Conservation (phyloP, 2,888 invertebrate species). For the Drosophila acutilabella region DNA sequence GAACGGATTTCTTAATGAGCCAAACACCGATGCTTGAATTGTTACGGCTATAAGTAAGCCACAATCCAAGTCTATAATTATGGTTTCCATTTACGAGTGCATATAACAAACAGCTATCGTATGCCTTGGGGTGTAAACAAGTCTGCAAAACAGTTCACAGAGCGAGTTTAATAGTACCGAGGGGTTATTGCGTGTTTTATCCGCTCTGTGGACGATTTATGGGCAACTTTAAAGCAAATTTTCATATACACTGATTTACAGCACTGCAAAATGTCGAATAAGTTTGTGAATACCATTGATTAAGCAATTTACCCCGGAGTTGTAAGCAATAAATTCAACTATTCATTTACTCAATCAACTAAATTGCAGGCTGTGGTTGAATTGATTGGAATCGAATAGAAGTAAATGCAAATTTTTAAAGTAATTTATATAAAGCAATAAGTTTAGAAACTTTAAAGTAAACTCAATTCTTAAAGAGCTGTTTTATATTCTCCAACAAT, state of each 20-base stretch:
- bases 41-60: conserved; percentile 6
- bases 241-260: conserved; percentile 44
- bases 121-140: not conserved
- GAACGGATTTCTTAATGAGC: conserved; percentile 76
- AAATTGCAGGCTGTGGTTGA: not conserved
- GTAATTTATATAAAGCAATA: not conserved
- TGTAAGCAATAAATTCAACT: conserved; percentile 9
- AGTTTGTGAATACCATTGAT: conserved; percentile 43
- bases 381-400: not conserved
- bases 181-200: conserved; percentile 45
- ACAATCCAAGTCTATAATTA: conserved; percentile 39
- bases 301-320: conserved; percentile 37
- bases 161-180: conserved; percentile 22
- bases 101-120: conserved; percentile 9
- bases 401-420: not conserved
- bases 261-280: conserved; percentile 26
- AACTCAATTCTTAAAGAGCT: no score
- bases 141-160: conserved; percentile 16
- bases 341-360: conserved; percentile 16
- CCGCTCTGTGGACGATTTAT: conserved; percentile 49
- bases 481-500: no score
- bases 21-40: conserved; percentile 17
- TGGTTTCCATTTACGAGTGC: conserved; percentile 30
- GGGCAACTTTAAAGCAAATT: conserved; percentile 35
- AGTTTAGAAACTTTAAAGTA: no score